Evolutionary conservation across 2,113 vertebrate species (phyloP).

Genomic region (Zeus faber): DNA sequence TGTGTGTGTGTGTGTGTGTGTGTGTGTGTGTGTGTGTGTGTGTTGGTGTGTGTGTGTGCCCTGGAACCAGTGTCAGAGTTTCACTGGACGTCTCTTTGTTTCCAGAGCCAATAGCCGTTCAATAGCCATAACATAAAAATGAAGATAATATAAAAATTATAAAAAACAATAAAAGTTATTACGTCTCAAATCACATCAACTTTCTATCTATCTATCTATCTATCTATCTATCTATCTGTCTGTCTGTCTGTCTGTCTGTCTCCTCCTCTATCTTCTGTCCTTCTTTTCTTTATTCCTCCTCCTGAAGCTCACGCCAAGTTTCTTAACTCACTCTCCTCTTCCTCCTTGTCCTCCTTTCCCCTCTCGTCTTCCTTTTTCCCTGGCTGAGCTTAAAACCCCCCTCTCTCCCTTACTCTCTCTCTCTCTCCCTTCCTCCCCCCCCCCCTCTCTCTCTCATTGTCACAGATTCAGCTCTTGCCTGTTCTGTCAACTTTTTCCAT

Average conservation of each 20-base stretch:
- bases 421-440: constrained; percentile 7
- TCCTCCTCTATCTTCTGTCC: constrained; percentile 8
- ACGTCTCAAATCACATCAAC: too few relatives aligned
- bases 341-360: not conserved
- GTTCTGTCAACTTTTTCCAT: too few relatives aligned
- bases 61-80: too few relatives aligned
- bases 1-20: not conserved
- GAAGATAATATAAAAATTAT: too few relatives aligned
- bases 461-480: too few relatives aligned
- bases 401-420: not conserved
- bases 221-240: not conserved
- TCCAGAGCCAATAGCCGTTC: too few relatives aligned
- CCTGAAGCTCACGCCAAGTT: too few relatives aligned
- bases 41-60: too few relatives aligned
- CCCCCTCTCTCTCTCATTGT: constrained; percentile 6
- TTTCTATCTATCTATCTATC: not conserved
- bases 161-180: too few relatives aligned
- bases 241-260: not conserved
- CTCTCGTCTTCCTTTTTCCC: not conserved
- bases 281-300: not conserved
- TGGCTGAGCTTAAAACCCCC: constrained; percentile 24
- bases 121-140: too few relatives aligned
- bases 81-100: too few relatives aligned
- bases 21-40: not conserved
- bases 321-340: too few relatives aligned